A percentile compares a stretch with the other conserved stretches of the same genome.
These are phyloP conservation scores for Anodontia alba DNA, from an alignment of 2,888 invertebrate species.

Conservation along the genomic window DNA sequence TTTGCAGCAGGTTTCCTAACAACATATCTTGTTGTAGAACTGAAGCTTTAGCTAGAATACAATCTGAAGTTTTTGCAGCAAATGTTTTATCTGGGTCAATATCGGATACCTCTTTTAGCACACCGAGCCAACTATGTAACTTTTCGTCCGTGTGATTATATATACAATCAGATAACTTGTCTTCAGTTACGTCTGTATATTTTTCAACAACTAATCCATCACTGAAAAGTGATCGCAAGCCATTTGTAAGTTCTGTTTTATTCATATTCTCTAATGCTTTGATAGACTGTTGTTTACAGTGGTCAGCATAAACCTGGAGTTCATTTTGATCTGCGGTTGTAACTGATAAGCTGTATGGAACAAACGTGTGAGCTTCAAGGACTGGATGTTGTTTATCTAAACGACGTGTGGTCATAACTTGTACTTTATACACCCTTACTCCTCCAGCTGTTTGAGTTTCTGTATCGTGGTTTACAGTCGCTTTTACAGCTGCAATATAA, in stretches of 20 bases:
- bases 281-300: background rate
- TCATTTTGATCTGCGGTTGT: background rate
- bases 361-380: background rate
- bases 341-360: background rate
- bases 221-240: background rate
- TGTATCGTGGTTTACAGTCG: background rate
- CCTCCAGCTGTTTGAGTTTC: background rate
- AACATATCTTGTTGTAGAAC: constrained; percentile 25
- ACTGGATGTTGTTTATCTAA: background rate
- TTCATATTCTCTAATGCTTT: background rate
- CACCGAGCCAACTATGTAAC: constrained; percentile 18
- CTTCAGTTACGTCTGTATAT: background rate
- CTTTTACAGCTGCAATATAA: background rate
- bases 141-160: constrained; percentile 20
- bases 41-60: background rate
- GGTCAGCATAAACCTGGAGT: background rate
- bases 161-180: no score
- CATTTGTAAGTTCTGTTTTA: background rate
- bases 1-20: constrained; percentile 39
- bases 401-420: background rate
- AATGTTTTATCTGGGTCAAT: background rate
- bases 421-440: background rate
- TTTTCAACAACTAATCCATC: background rate
- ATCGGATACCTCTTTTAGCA: constrained; percentile 13
- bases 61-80: background rate